Evolutionary conservation across 2,888 invertebrate genomes (phyloP), one percentile per base, ranked within the genome.

Genomic region (Agrilus cyanescens): DNA sequence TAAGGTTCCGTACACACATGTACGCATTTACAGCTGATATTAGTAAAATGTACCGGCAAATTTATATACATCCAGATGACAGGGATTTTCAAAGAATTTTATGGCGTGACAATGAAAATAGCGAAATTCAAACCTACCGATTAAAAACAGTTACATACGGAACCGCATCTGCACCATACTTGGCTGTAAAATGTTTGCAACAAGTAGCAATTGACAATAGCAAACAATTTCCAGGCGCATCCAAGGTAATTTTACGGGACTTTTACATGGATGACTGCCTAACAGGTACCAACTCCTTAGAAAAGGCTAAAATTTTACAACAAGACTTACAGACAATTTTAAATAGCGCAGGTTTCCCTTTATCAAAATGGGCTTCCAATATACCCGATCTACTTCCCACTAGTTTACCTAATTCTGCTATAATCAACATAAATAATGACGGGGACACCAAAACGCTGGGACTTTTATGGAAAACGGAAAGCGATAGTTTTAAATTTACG

Each of bases 261-360:
- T 61, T 60, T 50, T 56, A 30, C 55, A 49, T 44, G 58, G 50
- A 15, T 50, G 50, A n/a, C 62, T 40, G 38, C 56, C 52, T 32
- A 57, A 46, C 42, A 10, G 32, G 32, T 4, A 18, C 38, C 4
- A 30, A 43, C 12, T 37, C 13, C 3, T 12, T 32, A 15, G 6
- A n/a, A 32, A 33, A 32, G 18, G 18, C 32, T 8, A 33, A 33
- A 13, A 4, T 32, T 32, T 38, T 38, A 13, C 32, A 29, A 3
- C 18, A 42, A n/a, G n/a, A n/a, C n/a, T n/a, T n/a, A n/a, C n/a
- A 25, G 2, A 4, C 5, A 2, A 10, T 38, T 31, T 7, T 29
- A 32, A 13, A 10, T 4, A 42, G 16, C 18, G 37, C 37, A 12
- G 13, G 32, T 13, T 38, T 42, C 14, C 14, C 18, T 8, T n/a